Evolutionary conservation across 1,140 invertebrate genomes (phyloP), one percentile per base, ranked within the genome.

Genomic region (Lepidurus couesii): DNA sequence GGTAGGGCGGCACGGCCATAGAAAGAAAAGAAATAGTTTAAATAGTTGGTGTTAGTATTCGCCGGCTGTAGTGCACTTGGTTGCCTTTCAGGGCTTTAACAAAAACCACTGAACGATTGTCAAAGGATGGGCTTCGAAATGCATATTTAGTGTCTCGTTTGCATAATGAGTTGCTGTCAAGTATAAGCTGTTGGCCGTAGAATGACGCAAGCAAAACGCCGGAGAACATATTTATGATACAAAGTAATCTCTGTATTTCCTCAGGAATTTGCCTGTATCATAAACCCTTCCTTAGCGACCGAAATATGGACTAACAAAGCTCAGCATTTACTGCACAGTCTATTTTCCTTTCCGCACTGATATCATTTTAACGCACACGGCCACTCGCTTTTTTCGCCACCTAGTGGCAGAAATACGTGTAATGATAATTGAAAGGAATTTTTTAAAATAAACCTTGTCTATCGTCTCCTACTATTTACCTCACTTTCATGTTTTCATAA

Each of bases 51-150:
- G 53, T 65, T 65, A 65, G 53, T 65, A 65, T 65, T 65, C 53
- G 16, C 13, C 16, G 53, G 13, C 53, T 65, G 53, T 65, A 65
- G 6, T 65, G 13, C 53, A 65, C 53, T 65, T 34, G 53, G 13
- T 65, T 65, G 53, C 21, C 53, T 65, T 9, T 9, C 53, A 65
- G 45, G 53, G 16, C 7, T 21, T 65, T 13, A 65, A 13, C 16
- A 65, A 65, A 65, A 65, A 65, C 16, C 21, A 16, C 53, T 65
- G 53, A 65, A 65, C 53, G 53, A 65, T 65, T 65, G 53, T 65
- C 53, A 65, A 65, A 65, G 53, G 53, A 65, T 65, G 53, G 53
- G 53, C 53, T 65, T 65, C 53, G 53, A 65, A 65, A 65, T 65
- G 53, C 53, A 65, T 65, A 65, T 65, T 65, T 65, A 65, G 53